A percentile compares a stretch with the other conserved stretches of the same genome.
Evolutionary conservation across 2,113 vertebrate genomes (phyloP).

Genomic region (Tyrannus savana): DNA sequence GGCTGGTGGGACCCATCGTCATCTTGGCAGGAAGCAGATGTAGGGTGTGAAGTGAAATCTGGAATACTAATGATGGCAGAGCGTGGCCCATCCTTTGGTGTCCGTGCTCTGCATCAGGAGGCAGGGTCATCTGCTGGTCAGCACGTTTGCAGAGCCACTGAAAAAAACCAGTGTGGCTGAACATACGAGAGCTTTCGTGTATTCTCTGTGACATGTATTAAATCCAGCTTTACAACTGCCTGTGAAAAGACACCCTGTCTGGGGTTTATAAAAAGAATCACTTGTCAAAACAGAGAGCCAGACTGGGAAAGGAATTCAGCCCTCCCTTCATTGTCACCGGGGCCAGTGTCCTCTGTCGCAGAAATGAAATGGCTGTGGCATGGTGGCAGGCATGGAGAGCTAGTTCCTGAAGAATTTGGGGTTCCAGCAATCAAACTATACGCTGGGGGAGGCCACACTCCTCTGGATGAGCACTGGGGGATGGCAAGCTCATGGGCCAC

Average conservation of each 20-base stretch:
- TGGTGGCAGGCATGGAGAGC: fast-evolving
- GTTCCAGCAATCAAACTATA: neutral
- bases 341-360: neutral
- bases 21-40: neutral
- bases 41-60: neutral
- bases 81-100: neutral
- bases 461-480: neutral
- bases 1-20: neutral
- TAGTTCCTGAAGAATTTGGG: neutral
- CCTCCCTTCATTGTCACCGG: neutral
- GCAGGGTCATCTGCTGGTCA: slow-evolving; percentile 20
- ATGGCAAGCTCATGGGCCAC: fast-evolving
- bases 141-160: neutral
- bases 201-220: neutral
- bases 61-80: neutral
- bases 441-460: neutral
- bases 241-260: slow-evolving; percentile 28
- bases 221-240: slow-evolving; percentile 43
- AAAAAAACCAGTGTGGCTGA: neutral
- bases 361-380: neutral
- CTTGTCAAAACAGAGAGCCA: slow-evolving; percentile 31
- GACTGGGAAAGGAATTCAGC: slow-evolving; percentile 16
- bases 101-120: neutral
- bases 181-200: neutral
- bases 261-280: slow-evolving; percentile 35